A percentile compares a stretch with the other conserved stretches of the same genome.
These are phyloP conservation scores for Saccostrea glomerata DNA, from an alignment of 1,140 invertebrate species.

Conservation along the genomic window DNA sequence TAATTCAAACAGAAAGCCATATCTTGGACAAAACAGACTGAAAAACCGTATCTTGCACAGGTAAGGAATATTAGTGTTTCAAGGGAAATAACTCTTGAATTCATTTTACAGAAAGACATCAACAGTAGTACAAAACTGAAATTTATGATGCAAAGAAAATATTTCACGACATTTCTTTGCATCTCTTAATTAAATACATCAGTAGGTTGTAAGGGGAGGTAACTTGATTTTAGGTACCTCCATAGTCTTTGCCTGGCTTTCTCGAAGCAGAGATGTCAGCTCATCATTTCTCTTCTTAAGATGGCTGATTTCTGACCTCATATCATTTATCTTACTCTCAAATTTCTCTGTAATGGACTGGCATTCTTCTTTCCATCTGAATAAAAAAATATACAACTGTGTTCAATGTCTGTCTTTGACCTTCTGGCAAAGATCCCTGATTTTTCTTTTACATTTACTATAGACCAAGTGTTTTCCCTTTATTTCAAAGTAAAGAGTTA, in stretches of 20 bases:
- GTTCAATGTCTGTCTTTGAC: background rate
- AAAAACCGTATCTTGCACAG: no score
- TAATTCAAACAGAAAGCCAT: background rate
- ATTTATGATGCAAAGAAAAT: no score
- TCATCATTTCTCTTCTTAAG: constrained; percentile 73
- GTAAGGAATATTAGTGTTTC: no score
- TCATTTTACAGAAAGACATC: background rate
- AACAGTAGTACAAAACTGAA: no score
- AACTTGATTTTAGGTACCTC: constrained; percentile 63
- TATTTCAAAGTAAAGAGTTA: no score
- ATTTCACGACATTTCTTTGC: no score
- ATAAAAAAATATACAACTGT: background rate
- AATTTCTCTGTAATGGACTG: constrained; percentile 74
- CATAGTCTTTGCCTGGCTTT: constrained; percentile 73
- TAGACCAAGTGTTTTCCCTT: no score
- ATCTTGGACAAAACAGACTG: no score
- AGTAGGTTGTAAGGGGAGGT: background rate
- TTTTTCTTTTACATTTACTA: background rate
- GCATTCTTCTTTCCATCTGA: constrained; percentile 79
- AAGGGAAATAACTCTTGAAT: background rate
- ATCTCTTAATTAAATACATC: no score
- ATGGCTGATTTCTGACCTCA: constrained; percentile 67
- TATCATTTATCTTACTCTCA: constrained; percentile 72
- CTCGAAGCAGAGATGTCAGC: constrained; percentile 71
- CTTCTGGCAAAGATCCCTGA: constrained; percentile 75